Evolutionary conservation across 92 coral and sea anemone species (phyloP).

Genomic region (Chrysogorgia sp.): DNA sequence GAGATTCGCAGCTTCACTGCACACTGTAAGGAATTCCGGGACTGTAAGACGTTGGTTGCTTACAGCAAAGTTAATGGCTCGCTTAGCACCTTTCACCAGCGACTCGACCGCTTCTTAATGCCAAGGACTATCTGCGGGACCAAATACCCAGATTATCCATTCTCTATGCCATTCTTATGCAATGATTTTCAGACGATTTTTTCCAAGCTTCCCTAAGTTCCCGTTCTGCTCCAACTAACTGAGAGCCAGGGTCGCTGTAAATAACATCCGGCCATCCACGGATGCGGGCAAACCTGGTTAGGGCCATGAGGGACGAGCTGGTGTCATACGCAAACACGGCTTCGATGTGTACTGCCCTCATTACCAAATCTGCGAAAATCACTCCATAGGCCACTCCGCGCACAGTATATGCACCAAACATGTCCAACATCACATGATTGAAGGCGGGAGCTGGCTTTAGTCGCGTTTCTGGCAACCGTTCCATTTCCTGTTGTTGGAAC

Average conservation of each 20-base stretch:
- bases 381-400: constrained; percentile 68
- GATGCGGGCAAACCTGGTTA: constrained; percentile 67
- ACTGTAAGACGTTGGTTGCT: constrained; percentile 64
- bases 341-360: constrained; percentile 72
- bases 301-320: constrained; percentile 65
- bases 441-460: too few relatives aligned
- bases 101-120: constrained; percentile 73
- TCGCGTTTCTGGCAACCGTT: too few relatives aligned
- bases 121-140: constrained; percentile 78
- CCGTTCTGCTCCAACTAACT: constrained; percentile 64
- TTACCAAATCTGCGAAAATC: constrained; percentile 55
- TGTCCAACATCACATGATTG: constrained; percentile 60
- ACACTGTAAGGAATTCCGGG: constrained; percentile 70
- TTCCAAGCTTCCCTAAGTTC: constrained; percentile 73
- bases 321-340: too few relatives aligned
- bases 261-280: constrained; percentile 68
- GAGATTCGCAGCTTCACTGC: constrained; percentile 64
- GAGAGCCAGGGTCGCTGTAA: constrained; percentile 78
- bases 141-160: constrained; percentile 67
- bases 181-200: constrained; percentile 40
- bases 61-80: constrained; percentile 73
- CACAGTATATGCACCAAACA: constrained; percentile 73
- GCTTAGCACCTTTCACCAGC: constrained; percentile 65
- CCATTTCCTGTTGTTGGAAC: constrained; percentile 63
- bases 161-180: constrained; percentile 50